Percentiles rank a stretch among this genome's conserved stretches.
These are phyloP conservation scores for Aphis craccivora DNA, from an alignment of 1,140 invertebrate genomes.

Conservation along the genomic window DNA sequence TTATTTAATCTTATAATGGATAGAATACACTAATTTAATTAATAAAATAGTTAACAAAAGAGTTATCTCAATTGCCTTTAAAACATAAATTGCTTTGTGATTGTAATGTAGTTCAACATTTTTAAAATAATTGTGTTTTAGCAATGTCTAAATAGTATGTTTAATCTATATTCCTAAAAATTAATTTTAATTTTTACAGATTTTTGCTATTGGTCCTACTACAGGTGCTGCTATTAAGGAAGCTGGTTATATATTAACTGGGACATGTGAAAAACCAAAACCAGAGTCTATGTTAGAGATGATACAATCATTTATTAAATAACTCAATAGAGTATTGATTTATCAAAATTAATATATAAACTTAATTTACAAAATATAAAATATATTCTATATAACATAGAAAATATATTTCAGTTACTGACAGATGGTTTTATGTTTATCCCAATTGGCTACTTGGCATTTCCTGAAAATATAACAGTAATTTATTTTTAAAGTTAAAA, in stretches of 20 bases:
- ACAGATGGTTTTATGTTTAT: conserved; percentile 65
- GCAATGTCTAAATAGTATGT: not conserved
- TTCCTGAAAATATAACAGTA: conserved; percentile 63
- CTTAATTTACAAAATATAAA: not conserved
- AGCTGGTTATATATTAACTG: conserved; percentile 44
- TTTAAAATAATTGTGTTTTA: not conserved
- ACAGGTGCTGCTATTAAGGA: conserved; percentile 43
- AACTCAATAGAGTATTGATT: not conserved
- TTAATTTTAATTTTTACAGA: conserved; percentile 33
- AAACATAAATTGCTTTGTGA: not conserved
- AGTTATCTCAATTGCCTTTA: no score
- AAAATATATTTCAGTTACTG: conserved; percentile 33
- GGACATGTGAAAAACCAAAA: conserved; percentile 53
- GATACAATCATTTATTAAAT: conserved; percentile 40
- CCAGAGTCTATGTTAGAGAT: conserved; percentile 42
- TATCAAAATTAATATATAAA: not conserved
- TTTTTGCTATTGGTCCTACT: conserved; percentile 49
- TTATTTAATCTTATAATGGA: no score
- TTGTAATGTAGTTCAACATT: not conserved
- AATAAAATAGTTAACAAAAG: not conserved
- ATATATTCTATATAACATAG: not conserved
- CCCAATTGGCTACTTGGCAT: conserved; percentile 70
- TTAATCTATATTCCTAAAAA: not conserved
- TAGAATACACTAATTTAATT: no score
- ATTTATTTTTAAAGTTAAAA: not conserved